Percentiles rank a stretch among this genome's conserved stretches.
Evolutionary conservation across 2,113 vertebrate species (phyloP).

Genomic region (Sceloporus undulatus): DNA sequence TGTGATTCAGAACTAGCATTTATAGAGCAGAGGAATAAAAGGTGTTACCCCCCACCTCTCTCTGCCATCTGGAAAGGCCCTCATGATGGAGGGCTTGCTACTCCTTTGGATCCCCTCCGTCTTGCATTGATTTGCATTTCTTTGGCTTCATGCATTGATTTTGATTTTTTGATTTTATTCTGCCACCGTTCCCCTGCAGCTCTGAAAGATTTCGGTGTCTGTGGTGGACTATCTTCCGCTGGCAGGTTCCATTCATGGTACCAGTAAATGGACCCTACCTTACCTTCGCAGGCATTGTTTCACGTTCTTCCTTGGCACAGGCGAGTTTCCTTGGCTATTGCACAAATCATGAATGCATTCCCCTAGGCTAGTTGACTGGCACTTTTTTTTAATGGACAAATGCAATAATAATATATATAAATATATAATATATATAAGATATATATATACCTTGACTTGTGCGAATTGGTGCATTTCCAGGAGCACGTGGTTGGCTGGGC

Average conservation of each 20-base stretch:
- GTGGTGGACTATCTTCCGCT: neutral
- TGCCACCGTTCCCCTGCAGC: neutral
- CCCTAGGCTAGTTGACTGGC: neutral
- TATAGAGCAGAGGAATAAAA: constrained; percentile 19
- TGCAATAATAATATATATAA: neutral
- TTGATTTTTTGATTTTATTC: neutral
- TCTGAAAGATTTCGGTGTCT: constrained; percentile 7
- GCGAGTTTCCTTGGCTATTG: neutral
- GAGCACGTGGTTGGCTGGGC: neutral
- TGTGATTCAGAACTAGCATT: constrained; percentile 29
- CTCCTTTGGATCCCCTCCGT: neutral
- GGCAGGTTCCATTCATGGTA: neutral
- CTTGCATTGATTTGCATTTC: constrained; percentile 32
- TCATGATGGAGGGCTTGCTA: constrained; percentile 3
- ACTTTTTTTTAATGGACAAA: neutral
- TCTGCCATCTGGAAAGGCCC: constrained; percentile 18
- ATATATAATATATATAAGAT: too few relatives aligned
- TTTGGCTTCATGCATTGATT: constrained; percentile 27
- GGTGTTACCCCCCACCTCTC: neutral
- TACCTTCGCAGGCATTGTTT: neutral
- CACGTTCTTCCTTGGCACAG: neutral
- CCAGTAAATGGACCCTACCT: neutral
- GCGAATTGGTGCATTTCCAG: constrained; percentile 14
- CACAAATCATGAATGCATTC: neutral
- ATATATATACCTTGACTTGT: neutral